Conservation (phyloP, 1,140 invertebrate genomes). For the Aphis gossypii region DNA sequence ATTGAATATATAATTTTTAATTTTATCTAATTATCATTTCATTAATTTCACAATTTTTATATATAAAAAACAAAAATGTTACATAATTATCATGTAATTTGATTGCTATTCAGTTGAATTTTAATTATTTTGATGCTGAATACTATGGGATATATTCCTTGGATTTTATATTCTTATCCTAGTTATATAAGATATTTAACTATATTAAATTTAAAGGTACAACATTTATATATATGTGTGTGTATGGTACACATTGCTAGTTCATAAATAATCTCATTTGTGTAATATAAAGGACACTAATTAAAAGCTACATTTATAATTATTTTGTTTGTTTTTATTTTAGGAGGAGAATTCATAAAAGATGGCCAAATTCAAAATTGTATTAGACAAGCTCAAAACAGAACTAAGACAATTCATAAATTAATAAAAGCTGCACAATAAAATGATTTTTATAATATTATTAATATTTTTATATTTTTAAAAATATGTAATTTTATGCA, state of each 20-base stretch:
- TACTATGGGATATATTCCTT: neutral
- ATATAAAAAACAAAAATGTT: too few relatives aligned
- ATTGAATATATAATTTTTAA: too few relatives aligned
- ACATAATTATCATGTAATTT: too few relatives aligned
- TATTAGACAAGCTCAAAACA: slow-evolving; percentile 63
- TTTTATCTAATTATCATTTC: too few relatives aligned
- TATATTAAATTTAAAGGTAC: neutral
- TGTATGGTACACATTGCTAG: neutral
- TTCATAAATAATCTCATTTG: neutral
- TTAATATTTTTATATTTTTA: neutral
- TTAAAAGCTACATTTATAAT: neutral
- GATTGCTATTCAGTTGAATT: too few relatives aligned
- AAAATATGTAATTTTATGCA: neutral
- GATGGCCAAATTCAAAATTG: slow-evolving; percentile 64
- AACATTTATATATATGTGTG: too few relatives aligned
- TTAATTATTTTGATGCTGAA: neutral
- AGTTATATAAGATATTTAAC: neutral
- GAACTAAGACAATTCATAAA: slow-evolving; percentile 64
- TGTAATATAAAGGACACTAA: neutral
- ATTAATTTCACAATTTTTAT: too few relatives aligned
- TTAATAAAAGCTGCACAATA: slow-evolving; percentile 63
- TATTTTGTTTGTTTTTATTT: slow-evolving; percentile 52
- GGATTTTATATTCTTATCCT: neutral
- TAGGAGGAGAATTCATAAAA: slow-evolving; percentile 65
- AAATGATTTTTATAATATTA: neutral